A percentile compares a stretch with the other conserved stretches of the same genome.
These are phyloP conservation scores for Schizotus pectinicornis DNA, from an alignment of 2,888 invertebrate species.

Conservation along the genomic window DNA sequence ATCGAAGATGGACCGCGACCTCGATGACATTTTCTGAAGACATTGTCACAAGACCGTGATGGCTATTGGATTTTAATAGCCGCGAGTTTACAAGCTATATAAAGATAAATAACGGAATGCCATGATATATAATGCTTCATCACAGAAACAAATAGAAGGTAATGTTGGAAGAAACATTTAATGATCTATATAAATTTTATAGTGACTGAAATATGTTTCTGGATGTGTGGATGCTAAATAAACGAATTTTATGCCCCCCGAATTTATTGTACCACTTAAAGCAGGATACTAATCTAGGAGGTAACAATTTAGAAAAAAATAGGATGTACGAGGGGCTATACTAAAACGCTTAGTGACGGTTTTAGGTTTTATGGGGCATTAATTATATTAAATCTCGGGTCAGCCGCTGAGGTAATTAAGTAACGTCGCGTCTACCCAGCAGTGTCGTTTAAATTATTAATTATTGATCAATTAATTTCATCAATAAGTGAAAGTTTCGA, in stretches of 20 bases:
- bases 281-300: too few species aligned
- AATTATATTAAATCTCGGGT: neutral
- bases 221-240: conserved; percentile 8
- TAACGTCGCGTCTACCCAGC: neutral
- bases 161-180: conserved; percentile 18
- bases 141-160: conserved; percentile 12
- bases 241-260: conserved; percentile 4
- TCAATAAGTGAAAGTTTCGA: conserved; percentile 4
- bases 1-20: conserved; percentile 27
- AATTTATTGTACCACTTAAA: neutral
- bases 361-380: neutral
- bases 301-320: too few species aligned
- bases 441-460: conserved; percentile 5
- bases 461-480: conserved; percentile 9
- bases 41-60: conserved; percentile 24
- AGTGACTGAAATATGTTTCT: conserved; percentile 1
- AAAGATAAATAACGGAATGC: conserved; percentile 29
- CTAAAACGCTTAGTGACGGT: too few species aligned
- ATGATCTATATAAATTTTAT: conserved; percentile 30
- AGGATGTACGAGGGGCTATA: too few species aligned
- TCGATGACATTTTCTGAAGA: conserved; percentile 23
- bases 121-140: conserved; percentile 14
- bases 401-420: too few species aligned
- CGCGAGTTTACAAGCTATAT: conserved; percentile 24
- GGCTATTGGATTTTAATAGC: conserved; percentile 27